phyloP scores from a whole-genome alignment of 2,113 vertebrate species.

The Triplophysa siluroides region DNA sequence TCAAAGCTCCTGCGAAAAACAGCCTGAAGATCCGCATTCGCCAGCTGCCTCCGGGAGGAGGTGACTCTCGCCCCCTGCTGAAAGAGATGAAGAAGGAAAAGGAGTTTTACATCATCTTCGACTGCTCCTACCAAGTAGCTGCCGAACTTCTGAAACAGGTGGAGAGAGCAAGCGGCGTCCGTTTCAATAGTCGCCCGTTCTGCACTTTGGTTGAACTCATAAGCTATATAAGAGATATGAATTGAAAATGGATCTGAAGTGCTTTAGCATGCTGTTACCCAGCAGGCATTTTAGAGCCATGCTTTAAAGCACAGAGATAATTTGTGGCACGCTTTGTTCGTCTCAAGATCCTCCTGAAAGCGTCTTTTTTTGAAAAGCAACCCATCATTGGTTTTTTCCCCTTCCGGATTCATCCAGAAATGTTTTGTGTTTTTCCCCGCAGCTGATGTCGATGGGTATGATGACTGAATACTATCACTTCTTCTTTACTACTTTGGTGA shows the following conservation, averaged over 20 bases:
- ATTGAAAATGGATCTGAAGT: conserved; percentile 12
- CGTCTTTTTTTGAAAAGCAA: neutral
- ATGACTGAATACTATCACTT: conserved; percentile 99
- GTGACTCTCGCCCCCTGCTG: conserved; percentile 90
- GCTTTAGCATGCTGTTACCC: conserved; percentile 14
- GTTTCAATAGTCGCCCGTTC: neutral
- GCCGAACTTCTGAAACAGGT: conserved; percentile 96
- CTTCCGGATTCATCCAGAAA: neutral
- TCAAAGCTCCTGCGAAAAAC: conserved; percentile 95
- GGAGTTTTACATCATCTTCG: conserved; percentile 94
- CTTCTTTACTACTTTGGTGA: conserved; percentile 98
- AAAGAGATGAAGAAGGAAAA: conserved; percentile 97
- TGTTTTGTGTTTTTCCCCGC: conserved; percentile 50
- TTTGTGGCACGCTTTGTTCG: conserved; percentile 8
- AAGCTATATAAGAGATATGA: conserved; percentile 8
- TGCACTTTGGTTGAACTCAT: conserved; percentile 36
- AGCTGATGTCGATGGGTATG: conserved; percentile 99
- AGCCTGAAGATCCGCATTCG: conserved; percentile 96
- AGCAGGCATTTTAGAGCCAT: neutral
- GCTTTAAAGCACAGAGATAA: conserved; percentile 7
- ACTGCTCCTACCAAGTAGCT: conserved; percentile 90
- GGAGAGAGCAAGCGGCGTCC: neutral
- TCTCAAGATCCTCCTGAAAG: conserved; percentile 4
- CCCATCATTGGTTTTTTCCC: conserved; percentile 7
- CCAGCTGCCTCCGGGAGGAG: conserved; percentile 88